phyloP scores from a whole-genome alignment of 2,113 vertebrate species.

The Proterorhinus semilunaris region DNA sequence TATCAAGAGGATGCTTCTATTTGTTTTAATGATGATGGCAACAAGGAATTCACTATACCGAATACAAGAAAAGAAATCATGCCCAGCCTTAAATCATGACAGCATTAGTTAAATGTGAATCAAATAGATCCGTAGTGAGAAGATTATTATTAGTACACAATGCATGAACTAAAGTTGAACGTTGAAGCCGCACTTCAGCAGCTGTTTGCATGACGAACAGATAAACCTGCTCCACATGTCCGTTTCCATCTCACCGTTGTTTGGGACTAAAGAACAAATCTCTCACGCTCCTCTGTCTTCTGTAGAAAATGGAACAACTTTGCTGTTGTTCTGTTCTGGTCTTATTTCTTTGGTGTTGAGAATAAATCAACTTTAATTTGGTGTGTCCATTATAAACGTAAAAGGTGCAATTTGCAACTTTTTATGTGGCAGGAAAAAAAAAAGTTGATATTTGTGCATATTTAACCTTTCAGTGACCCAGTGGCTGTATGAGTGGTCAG shows the following conservation, averaged over 20 bases:
- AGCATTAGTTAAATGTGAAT: no score
- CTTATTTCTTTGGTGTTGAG: neutral
- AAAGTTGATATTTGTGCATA: no score
- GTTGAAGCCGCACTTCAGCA: neutral
- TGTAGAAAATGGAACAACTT: neutral
- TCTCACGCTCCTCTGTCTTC: neutral
- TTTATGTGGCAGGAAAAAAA: no score
- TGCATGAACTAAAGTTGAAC: neutral
- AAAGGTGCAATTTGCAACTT: no score
- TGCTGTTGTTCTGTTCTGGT: neutral
- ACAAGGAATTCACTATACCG: no score
- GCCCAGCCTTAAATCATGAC: no score
- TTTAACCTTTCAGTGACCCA: no score
- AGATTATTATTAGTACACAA: neutral
- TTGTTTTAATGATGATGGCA: no score
- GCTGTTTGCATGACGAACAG: neutral
- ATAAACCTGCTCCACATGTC: conserved; percentile 7
- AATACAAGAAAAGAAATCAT: no score
- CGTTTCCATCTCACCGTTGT: neutral
- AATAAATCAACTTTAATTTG: neutral
- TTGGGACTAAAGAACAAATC: neutral
- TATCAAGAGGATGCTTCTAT: no score
- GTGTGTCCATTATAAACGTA: neutral
- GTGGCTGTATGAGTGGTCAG: no score
- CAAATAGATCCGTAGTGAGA: neutral